These are phyloP conservation scores for Leucosticte australis DNA, from an alignment of 2,113 vertebrate species.

Conservation along the genomic window DNA sequence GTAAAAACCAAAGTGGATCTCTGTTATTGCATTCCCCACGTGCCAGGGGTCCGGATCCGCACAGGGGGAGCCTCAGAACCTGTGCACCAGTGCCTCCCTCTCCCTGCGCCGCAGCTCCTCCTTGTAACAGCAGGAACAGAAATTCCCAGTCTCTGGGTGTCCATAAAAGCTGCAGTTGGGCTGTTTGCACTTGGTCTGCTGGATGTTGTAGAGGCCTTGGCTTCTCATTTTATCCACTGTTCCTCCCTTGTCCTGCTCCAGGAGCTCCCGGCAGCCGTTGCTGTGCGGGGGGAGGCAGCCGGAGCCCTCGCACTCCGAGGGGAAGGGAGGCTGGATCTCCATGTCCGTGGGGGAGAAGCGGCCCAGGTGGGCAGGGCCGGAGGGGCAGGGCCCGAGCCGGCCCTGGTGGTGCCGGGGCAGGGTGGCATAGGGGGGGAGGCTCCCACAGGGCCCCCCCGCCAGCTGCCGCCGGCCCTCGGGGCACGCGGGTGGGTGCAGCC, in stretches of 20 bases:
- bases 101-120: conserved; percentile 86
- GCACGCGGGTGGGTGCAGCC: conserved; percentile 70
- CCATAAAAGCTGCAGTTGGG: conserved; percentile 92
- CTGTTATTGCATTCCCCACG: conserved; percentile 28
- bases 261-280: conserved; percentile 78
- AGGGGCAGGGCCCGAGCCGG: conserved; percentile 60
- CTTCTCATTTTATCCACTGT: not conserved
- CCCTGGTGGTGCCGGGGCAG: conserved; percentile 83
- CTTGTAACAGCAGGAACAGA: conserved; percentile 94
- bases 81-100: conserved; percentile 77
- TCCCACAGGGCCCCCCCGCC: conserved; percentile 79
- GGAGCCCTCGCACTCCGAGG: not conserved
- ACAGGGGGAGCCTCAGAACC: conserved; percentile 79
- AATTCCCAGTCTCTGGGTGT: conserved; percentile 92
- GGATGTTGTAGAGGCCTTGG: conserved; percentile 24
- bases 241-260: conserved; percentile 50
- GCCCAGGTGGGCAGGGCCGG: conserved; percentile 51
- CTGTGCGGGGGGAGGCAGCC: not conserved
- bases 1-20: not conserved
- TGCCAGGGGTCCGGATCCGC: not conserved
- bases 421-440: conserved; percentile 87
- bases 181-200: conserved; percentile 89
- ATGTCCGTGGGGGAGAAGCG: conserved; percentile 67
- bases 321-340: conserved; percentile 63
- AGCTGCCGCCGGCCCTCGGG: conserved; percentile 85